phyloP scores from a whole-genome alignment of 2,888 invertebrate species.

The Pinctada fucata region DNA sequence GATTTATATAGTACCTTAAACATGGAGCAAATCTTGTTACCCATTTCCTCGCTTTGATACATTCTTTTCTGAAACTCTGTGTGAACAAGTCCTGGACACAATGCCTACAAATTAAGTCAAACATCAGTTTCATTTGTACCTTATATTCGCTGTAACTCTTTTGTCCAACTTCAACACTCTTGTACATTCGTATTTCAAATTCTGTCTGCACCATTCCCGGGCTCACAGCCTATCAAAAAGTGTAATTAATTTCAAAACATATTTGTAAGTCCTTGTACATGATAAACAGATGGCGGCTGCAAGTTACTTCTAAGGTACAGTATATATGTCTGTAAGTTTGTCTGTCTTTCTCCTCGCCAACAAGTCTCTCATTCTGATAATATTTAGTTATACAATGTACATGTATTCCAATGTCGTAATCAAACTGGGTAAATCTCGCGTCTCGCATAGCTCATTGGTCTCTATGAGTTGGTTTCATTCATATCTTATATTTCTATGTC shows the following conservation, averaged over 20 bases:
- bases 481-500: too few relatives aligned
- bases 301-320: too few relatives aligned
- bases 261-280: too few relatives aligned
- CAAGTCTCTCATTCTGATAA: too few relatives aligned
- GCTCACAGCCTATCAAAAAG: slow-evolving; percentile 55
- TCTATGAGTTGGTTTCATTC: too few relatives aligned
- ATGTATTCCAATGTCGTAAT: too few relatives aligned
- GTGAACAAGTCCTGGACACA: slow-evolving; percentile 63
- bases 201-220: slow-evolving; percentile 63
- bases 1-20: slow-evolving; percentile 24
- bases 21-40: slow-evolving; percentile 33
- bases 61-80: slow-evolving; percentile 61
- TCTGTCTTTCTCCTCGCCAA: too few relatives aligned
- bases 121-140: neutral
- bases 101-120: slow-evolving; percentile 15
- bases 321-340: too few relatives aligned
- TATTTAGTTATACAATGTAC: too few relatives aligned
- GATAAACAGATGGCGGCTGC: too few relatives aligned
- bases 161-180: slow-evolving; percentile 47
- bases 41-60: slow-evolving; percentile 47
- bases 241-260: neutral
- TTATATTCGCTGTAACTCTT: slow-evolving; percentile 23
- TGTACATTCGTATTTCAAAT: slow-evolving; percentile 49
- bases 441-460: too few relatives aligned
- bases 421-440: too few relatives aligned